These are phyloP conservation scores for Rhogogaster chlorosoma DNA, from an alignment of 2,888 invertebrate species.

Conservation along the genomic window DNA sequence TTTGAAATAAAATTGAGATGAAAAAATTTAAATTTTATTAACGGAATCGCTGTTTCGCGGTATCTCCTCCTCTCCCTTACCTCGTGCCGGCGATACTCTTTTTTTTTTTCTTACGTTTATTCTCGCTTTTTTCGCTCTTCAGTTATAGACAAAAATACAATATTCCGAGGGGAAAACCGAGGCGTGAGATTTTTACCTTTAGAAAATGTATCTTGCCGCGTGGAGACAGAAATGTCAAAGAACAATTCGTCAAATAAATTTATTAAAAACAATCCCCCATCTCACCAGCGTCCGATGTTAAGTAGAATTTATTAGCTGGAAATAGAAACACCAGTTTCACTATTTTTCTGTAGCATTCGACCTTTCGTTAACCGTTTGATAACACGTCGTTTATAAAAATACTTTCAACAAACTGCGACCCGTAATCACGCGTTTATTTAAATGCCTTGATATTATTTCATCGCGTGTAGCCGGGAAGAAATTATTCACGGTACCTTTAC, in stretches of 20 bases:
- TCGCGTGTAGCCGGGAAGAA: background rate
- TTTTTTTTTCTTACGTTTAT: background rate
- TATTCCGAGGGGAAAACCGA: background rate
- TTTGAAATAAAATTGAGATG: conserved; percentile 58
- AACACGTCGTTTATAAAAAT: background rate
- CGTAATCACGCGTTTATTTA: background rate
- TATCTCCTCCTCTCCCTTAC: background rate
- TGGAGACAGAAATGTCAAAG: background rate
- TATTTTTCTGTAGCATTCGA: background rate
- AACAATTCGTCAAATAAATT: background rate
- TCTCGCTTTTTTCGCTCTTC: background rate
- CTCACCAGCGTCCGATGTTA: background rate
- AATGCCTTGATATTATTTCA: background rate
- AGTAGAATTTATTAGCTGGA: background rate
- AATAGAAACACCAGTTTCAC: background rate
- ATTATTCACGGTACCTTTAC: background rate
- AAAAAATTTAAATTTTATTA: conserved; percentile 53
- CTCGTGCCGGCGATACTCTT: background rate
- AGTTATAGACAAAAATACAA: background rate
- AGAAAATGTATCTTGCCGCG: background rate
- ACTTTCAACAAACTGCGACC: background rate
- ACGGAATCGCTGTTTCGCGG: conserved; percentile 43
- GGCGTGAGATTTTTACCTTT: background rate
- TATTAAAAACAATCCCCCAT: background rate
- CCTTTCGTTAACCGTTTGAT: no score